These are phyloP conservation scores for Acyrthosiphon pisum DNA, from an alignment of 1,140 invertebrate species.

Conservation along the genomic window DNA sequence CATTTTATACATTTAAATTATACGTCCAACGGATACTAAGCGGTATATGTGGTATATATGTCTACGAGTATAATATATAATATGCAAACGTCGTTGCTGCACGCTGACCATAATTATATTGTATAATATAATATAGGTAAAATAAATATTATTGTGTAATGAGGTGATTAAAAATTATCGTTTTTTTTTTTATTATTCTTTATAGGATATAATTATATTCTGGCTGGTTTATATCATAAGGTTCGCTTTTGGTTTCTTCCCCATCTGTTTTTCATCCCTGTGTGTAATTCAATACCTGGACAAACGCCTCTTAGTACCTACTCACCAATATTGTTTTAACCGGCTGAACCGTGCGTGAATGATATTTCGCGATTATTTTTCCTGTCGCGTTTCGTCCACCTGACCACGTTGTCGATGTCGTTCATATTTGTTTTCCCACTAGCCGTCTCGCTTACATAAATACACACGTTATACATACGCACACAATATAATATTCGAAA, in stretches of 20 bases:
- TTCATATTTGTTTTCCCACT: background rate
- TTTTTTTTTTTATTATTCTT: background rate
- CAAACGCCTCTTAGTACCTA: background rate
- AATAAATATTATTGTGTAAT: background rate
- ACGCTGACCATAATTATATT: too few relatives aligned
- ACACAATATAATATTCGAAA: background rate
- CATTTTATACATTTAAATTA: background rate
- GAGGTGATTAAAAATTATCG: background rate
- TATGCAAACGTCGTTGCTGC: too few relatives aligned
- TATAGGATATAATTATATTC: background rate
- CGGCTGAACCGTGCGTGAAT: background rate
- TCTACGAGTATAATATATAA: too few relatives aligned
- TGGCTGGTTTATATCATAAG: background rate
- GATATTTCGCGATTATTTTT: background rate
- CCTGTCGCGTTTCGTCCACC: background rate
- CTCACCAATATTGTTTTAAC: background rate
- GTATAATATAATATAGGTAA: too few relatives aligned
- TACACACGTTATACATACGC: background rate
- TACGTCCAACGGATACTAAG: background rate
- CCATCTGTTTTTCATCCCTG: background rate
- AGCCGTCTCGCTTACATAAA: background rate
- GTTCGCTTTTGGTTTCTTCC: background rate
- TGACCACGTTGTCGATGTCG: background rate
- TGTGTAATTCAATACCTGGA: background rate
- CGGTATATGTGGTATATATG: background rate